Conservation (phyloP, 1,140 invertebrate species). For the Drosophila ogumai region DNA sequence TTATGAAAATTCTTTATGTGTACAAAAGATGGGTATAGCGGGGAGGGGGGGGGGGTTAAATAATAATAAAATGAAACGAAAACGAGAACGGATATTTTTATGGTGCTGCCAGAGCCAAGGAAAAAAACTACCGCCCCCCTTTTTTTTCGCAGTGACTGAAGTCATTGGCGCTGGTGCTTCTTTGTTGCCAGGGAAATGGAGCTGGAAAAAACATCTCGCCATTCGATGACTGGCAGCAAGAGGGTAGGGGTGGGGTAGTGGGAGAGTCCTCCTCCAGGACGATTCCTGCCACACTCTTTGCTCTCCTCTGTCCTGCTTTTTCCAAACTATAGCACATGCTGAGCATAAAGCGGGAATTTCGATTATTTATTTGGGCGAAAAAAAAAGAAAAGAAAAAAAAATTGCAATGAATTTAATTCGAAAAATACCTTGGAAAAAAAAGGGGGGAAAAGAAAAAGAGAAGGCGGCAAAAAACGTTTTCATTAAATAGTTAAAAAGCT, state of each 20-base stretch:
- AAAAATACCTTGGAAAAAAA: slow-evolving; percentile 30
- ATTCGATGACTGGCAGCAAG: slow-evolving; percentile 29
- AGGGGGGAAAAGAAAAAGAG: not conserved
- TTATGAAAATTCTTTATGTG: slow-evolving; percentile 51
- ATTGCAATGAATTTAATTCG: slow-evolving; percentile 45
- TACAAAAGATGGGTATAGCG: not conserved
- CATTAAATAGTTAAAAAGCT: slow-evolving; percentile 33
- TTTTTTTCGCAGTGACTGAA: slow-evolving; percentile 21
- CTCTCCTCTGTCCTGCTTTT: not conserved
- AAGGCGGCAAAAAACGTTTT: slow-evolving; percentile 19
- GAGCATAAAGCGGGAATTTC: slow-evolving; percentile 45
- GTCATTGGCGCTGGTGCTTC: slow-evolving; percentile 39
- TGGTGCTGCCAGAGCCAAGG: slow-evolving; percentile 20
- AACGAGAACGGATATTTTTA: slow-evolving; percentile 64
- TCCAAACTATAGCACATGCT: slow-evolving; percentile 1
- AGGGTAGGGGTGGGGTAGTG: too few species aligned
- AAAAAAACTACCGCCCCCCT: slow-evolving; percentile 38
- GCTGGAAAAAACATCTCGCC: slow-evolving; percentile 32
- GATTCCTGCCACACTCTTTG: not conserved
- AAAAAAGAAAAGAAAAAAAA: slow-evolving; percentile 5
- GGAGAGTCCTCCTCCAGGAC: not conserved
- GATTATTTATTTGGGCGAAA: slow-evolving; percentile 48
- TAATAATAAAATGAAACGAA: slow-evolving; percentile 65
- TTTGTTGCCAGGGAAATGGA: slow-evolving; percentile 37
- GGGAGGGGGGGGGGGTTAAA: not conserved